Base-by-base conservation (phyloP, 2,888 invertebrate genomes). In the Perizoma affinitatum region DNA sequence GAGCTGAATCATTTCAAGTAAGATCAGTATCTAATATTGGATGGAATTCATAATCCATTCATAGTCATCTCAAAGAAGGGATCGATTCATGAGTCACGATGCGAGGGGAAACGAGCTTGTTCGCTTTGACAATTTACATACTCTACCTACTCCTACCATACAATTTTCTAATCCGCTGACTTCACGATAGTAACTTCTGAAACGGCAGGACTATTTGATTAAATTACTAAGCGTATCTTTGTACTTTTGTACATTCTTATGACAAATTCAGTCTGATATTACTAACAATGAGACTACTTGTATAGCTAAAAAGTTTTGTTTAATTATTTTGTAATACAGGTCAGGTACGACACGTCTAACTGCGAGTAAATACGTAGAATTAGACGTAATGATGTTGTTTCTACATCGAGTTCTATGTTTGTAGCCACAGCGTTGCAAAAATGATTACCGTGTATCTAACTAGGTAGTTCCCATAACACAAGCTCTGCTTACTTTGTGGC, bases 1-100 rank as follows among this genome's bases (percentile, higher is more conserved):
- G 44, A 54, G 67, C 71, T 86, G 86, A 88, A 76, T 88, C 87
- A 87, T 78, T 68, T 68, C 58, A 73, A 79, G 80, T 87, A 84
- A 86, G 81, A 86, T 85, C 84, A 87, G 78, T 68, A 47, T 71
- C 70, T 74, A 71, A 70, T 71, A 65, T 42, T 45, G 52, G 43
- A 57, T 10, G 56, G 54, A 51, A 54, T 65, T 56, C 49, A 46
- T 61, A 55, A 58, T 63, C 58, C 58, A 58, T 55, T 53, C 45
- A 51, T 47, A 49, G 63, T 62, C 47, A 35, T 55, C 44, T 49
- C 55, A 54, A 46, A 51, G 50, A 56, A 58, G 49, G 61, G 54
- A 57, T 62, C 58, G 53, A 56, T 57, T 50, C 52, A 58, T 69
- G 67, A 65, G 58, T 67, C 64, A 65, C 47, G 52, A 44, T 36